Evolutionary conservation across 2,113 vertebrate genomes (phyloP).

Genomic region (Stegostoma tigrinum): DNA sequence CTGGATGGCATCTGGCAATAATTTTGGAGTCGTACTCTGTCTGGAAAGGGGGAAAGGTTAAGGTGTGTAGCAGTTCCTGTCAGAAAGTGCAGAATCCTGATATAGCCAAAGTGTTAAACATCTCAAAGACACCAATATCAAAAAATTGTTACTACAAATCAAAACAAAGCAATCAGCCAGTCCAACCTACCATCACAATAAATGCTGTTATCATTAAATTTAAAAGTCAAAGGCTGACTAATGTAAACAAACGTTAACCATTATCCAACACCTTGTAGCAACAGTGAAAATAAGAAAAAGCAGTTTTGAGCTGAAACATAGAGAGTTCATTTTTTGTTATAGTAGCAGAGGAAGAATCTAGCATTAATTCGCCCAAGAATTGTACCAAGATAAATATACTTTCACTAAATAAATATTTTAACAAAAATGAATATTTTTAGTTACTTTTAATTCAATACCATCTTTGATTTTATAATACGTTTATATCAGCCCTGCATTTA

Average conservation of each 20-base stretch:
- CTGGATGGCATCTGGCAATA: conserved; percentile 12
- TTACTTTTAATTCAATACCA: not conserved
- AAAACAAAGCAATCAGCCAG: not conserved
- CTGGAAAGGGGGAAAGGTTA: not conserved
- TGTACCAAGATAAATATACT: not conserved
- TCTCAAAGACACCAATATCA: not conserved
- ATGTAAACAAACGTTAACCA: not conserved
- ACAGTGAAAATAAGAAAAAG: not conserved
- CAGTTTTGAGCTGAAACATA: not conserved
- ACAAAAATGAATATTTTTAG: not conserved
- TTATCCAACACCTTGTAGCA: not conserved
- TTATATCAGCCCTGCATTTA: not conserved
- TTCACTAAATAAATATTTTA: not conserved
- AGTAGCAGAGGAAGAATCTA: not conserved
- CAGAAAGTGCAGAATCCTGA: not conserved
- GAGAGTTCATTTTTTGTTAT: not conserved
- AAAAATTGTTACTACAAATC: not conserved
- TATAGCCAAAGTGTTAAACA: not conserved
- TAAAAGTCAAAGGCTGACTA: not conserved
- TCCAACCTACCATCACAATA: not conserved
- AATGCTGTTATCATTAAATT: not conserved
- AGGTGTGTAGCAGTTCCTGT: not conserved
- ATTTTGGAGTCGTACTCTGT: not conserved
- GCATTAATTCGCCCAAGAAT: not conserved
- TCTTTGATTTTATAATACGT: not conserved